Evolutionary conservation across 2,113 vertebrate genomes (phyloP).

Genomic region (Pteropus alecto): DNA sequence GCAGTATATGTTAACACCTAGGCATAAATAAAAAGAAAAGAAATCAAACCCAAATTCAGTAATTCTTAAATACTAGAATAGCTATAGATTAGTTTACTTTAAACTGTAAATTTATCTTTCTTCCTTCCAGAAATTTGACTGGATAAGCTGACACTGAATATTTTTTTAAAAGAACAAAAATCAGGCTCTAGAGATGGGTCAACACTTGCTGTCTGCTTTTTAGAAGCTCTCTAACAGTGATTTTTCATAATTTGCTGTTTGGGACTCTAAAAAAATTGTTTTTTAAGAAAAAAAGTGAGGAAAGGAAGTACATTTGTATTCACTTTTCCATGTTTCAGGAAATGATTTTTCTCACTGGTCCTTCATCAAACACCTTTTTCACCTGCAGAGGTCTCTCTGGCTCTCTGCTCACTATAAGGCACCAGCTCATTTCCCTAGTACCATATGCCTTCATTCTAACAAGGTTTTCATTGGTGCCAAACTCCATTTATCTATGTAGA

Average conservation of each 20-base stretch:
- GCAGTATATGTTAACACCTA: neutral
- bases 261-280: neutral
- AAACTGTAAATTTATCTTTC: neutral
- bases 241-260: neutral
- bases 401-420: neutral
- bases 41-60: neutral
- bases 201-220: neutral
- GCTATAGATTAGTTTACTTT: neutral
- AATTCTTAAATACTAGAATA: neutral
- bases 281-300: neutral
- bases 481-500: neutral
- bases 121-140: neutral
- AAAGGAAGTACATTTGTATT: neutral
- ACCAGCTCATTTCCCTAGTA: neutral
- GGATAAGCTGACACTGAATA: neutral
- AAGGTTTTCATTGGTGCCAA: constrained; percentile 19
- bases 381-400: constrained; percentile 41
- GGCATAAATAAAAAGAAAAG: neutral
- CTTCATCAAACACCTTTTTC: constrained; percentile 6
- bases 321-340: neutral
- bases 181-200: neutral
- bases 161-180: neutral
- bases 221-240: neutral
- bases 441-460: constrained; percentile 40
- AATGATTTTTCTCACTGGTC: neutral